Evolutionary conservation across 2,113 vertebrate species (phyloP), one percentile per base, ranked within the genome.

Genomic region (Amphilophus citrinellus): DNA sequence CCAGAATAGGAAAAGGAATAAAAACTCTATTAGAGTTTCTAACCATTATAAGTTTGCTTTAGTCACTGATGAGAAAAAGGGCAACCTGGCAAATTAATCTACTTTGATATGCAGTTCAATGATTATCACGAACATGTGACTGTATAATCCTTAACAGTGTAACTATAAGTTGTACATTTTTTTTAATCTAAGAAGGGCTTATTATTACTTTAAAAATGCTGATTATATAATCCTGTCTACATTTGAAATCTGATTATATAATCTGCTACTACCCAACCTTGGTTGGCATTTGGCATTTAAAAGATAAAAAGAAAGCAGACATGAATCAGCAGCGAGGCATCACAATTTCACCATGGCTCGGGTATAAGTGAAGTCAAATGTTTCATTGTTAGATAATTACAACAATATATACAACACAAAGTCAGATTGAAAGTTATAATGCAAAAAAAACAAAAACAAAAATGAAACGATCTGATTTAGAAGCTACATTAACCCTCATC

Each of bases 221-320:
- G 22, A 68, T 68, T 68, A 47, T 50, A 50, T 50, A 18, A 68
- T 68, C 42, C 9, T 71, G 65, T 50, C 42, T 71, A 18, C 50
- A 7, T 47, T 71, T 71, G 22, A 71, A 71, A 71, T 71, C 65
- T 71, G 22, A 50, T 71, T 71, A 71, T 30, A 30, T 71, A 71
- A 71, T 24, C 42, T 71, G 65, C 42, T 50, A 50, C 15, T 42
- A 71, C 65, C 47, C 39, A 71, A 17, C 22, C 24, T 71, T 50
- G 39, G 63, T 3, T 71, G 27, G 42, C 24, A 39, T 62, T 61
- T 35, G 10, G 17, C 60, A 42, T 68, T 50, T 71, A 71, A 47
- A 71, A 71, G 42, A 18, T 7, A 71, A 71, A 71, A 71, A 50
- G 65, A 71, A 50, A 30, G 42, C 24, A 18, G 24, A 71, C 5